Evolutionary conservation across 2,113 vertebrate genomes (phyloP), one percentile per base, ranked within the genome.

Genomic region (Chauna torquata): DNA sequence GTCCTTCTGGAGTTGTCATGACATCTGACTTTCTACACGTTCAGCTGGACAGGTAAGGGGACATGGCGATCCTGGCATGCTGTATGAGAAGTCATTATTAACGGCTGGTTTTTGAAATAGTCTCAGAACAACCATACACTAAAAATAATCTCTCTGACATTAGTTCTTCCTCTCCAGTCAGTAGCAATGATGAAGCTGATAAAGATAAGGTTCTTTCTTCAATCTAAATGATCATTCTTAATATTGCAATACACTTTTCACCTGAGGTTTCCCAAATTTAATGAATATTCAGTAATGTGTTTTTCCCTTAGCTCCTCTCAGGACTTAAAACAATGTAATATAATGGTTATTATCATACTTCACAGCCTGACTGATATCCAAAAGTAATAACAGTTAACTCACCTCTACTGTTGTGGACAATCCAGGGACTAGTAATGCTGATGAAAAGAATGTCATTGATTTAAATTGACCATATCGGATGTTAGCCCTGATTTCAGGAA

Each of bases 51-150:
- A 45, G 61, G 55, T 50, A n/a, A 72, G 0, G 1, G 49, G 20
- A 45, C 30, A 22, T 9, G 50, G 45, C 42, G 0, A 0, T 47
- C 52, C 20, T 4, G 32, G 34, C 50, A n/a, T 1, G 1, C 1
- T 1, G 44, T 38, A 23, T 1, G 9, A 30, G 40, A 44, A 70
- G 34, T 17, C 2, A 0, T n/a, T 25, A 25, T 9, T 52, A 17
- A 17, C 3, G 36, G 16, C 32, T 15, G 5, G 18, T 54, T 82
- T 82, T 9, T 44, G 38, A 42, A 86, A 34, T 38, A 20, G 25
- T 17, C 76, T 42, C 45, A 38, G 47, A 72, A 49, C 32, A 28
- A 55, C 16, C 30, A 55, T 55, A 27, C 17, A 4, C n/a, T 16
- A 55, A 72, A 72, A 72, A 49, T 17, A 55, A 87, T 12, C 47